Evolutionary conservation across 2,888 invertebrate genomes (phyloP).

Genomic region (Brachyopa scutellaris): DNA sequence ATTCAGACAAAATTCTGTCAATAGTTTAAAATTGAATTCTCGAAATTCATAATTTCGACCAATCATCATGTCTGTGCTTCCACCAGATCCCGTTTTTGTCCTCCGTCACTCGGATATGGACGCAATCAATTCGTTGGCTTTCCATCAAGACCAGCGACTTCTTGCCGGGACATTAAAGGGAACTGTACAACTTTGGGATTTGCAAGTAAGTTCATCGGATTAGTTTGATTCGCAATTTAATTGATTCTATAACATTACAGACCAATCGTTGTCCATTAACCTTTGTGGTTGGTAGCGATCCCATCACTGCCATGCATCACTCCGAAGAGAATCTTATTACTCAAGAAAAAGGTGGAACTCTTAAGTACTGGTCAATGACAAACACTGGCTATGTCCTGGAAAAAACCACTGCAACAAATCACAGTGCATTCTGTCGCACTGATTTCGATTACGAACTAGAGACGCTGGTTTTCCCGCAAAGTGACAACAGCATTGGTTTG

Average conservation of each 20-base stretch:
- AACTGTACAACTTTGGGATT: conserved; percentile 89
- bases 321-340: conserved; percentile 86
- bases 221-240: not conserved
- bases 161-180: conserved; percentile 90
- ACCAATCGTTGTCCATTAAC: conserved; percentile 87
- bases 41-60: conserved; percentile 26
- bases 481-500: conserved; percentile 82
- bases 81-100: conserved; percentile 89
- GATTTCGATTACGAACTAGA: conserved; percentile 80
- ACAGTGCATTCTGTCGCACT: conserved; percentile 88
- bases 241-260: conserved; percentile 82
- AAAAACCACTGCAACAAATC: conserved; percentile 84
- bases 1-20: conserved; percentile 20
- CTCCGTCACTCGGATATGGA: conserved; percentile 88
- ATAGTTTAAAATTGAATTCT: not conserved
- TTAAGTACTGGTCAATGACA: conserved; percentile 86
- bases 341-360: conserved; percentile 88
- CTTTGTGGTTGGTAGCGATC: conserved; percentile 85
- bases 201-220: conserved; percentile 87
- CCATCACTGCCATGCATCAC: conserved; percentile 82
- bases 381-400: conserved; percentile 85
- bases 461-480: conserved; percentile 86
- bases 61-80: conserved; percentile 86
- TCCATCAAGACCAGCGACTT: conserved; percentile 86
- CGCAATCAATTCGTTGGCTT: conserved; percentile 88